These are phyloP conservation scores for Camelus bactrianus DNA, from an alignment of 2,113 vertebrate genomes.

Conservation along the genomic window DNA sequence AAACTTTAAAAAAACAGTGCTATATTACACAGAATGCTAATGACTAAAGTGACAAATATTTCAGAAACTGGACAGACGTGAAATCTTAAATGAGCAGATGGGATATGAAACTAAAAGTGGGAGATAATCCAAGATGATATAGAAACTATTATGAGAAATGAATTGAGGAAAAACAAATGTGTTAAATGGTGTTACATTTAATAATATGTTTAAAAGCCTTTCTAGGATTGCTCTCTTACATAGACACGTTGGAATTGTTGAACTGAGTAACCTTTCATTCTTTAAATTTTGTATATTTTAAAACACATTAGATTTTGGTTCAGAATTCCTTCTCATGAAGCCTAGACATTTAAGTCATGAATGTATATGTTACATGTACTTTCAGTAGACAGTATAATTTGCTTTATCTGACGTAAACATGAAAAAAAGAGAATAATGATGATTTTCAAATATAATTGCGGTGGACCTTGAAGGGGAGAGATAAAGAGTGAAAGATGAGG, in stretches of 20 bases:
- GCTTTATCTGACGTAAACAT: slow-evolving; percentile 53
- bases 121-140: slow-evolving; percentile 77
- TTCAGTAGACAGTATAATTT: slow-evolving; percentile 1
- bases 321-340: slow-evolving; percentile 22
- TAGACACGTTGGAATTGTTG: slow-evolving; percentile 59
- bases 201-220: slow-evolving; percentile 67
- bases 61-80: slow-evolving; percentile 81
- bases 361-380: slow-evolving; percentile 13
- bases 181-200: slow-evolving; percentile 64
- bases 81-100: slow-evolving; percentile 80
- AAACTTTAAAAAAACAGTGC: slow-evolving; percentile 76
- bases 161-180: slow-evolving; percentile 71
- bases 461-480: neutral
- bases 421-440: neutral
- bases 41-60: slow-evolving; percentile 79
- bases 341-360: slow-evolving; percentile 35
- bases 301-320: slow-evolving; percentile 40
- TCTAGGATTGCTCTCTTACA: slow-evolving; percentile 68
- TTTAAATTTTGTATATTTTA: slow-evolving; percentile 60
- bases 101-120: slow-evolving; percentile 74
- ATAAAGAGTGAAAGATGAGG: neutral
- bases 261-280: neutral
- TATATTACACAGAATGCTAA: slow-evolving; percentile 78
- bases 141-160: slow-evolving; percentile 77
- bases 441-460: neutral